These are phyloP conservation scores for Neria commutata DNA, from an alignment of 2,888 invertebrate genomes.

Conservation along the genomic window DNA sequence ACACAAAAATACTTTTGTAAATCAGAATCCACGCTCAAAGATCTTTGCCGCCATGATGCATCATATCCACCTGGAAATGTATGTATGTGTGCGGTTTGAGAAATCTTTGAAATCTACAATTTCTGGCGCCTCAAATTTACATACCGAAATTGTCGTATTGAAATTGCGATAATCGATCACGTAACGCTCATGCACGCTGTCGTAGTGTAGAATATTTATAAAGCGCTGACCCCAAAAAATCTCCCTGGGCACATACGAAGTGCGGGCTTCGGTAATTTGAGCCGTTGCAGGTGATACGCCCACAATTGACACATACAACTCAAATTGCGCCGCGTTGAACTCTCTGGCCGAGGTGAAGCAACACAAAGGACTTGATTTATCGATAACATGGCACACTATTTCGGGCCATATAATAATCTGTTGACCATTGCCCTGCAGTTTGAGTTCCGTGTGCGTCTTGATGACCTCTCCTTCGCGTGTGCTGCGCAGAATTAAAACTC, in stretches of 20 bases:
- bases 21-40: no score
- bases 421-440: slow-evolving; percentile 68
- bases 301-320: slow-evolving; percentile 81
- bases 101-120: slow-evolving; percentile 16
- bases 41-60: no score
- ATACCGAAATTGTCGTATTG: slow-evolving; percentile 57
- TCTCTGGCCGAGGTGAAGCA: slow-evolving; percentile 76
- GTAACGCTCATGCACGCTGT: slow-evolving; percentile 67
- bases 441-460: slow-evolving; percentile 75
- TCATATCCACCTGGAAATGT: slow-evolving; percentile 47
- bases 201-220: slow-evolving; percentile 70
- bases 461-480: slow-evolving; percentile 73
- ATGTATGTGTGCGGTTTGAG: not conserved
- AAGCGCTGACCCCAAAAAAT: slow-evolving; percentile 86
- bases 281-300: slow-evolving; percentile 82
- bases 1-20: no score
- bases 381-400: slow-evolving; percentile 83
- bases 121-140: slow-evolving; percentile 23
- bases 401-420: slow-evolving; percentile 85
- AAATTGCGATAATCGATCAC: slow-evolving; percentile 58
- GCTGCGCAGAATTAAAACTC: slow-evolving; percentile 33
- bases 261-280: slow-evolving; percentile 73
- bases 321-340: slow-evolving; percentile 75
- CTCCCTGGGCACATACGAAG: slow-evolving; percentile 80
- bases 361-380: slow-evolving; percentile 77